A percentile compares a stretch with the other conserved stretches of the same genome.
phyloP scores from a whole-genome alignment of 2,888 invertebrate genomes.

The Unio pictorum region DNA sequence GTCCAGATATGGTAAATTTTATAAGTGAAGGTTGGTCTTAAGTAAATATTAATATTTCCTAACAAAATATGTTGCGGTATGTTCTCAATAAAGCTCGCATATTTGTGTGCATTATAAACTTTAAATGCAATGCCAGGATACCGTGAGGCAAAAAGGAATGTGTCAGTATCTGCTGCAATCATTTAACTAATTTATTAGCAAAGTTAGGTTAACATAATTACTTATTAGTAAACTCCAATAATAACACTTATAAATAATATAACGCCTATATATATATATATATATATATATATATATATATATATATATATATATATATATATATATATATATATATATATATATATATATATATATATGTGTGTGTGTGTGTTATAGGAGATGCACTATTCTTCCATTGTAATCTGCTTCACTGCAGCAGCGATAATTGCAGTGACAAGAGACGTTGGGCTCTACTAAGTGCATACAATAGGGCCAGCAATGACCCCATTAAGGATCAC shows the following conservation, averaged over 20 bases:
- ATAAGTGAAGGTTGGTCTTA: too few relatives aligned
- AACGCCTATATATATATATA: neutral
- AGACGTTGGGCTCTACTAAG: slow-evolving; percentile 60
- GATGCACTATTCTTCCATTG: slow-evolving; percentile 65
- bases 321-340: too few relatives aligned
- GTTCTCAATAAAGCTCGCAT: too few relatives aligned
- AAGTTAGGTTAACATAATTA: neutral
- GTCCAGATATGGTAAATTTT: too few relatives aligned
- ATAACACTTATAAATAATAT: neutral
- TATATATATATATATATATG: too few relatives aligned
- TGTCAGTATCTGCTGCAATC: neutral
- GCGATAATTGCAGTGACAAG: slow-evolving; percentile 50
- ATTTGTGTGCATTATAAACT: too few relatives aligned
- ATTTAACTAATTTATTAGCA: neutral
- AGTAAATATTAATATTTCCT: too few relatives aligned
- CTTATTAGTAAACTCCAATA: neutral
- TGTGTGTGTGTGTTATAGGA: slow-evolving; percentile 43
- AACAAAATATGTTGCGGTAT: too few relatives aligned
- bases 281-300: too few relatives aligned
- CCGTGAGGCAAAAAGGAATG: too few relatives aligned
- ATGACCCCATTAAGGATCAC: slow-evolving; percentile 59
- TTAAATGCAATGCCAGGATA: too few relatives aligned
- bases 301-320: too few relatives aligned
- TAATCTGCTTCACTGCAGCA: slow-evolving; percentile 62
- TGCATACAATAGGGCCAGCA: slow-evolving; percentile 57